phyloP scores from a whole-genome alignment of 1,140 invertebrate genomes.

The Arctopsyche grandis region DNA sequence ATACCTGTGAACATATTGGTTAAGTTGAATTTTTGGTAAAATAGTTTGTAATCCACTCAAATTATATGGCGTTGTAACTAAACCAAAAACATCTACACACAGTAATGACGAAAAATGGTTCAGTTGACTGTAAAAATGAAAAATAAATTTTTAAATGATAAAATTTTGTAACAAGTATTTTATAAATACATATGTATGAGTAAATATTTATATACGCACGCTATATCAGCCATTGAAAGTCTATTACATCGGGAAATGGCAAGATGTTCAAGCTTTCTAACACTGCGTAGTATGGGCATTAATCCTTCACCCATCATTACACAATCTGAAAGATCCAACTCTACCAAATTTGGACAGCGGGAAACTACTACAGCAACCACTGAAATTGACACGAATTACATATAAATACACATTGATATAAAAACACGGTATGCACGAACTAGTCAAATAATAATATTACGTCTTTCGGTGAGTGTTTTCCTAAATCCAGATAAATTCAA shows the following conservation, averaged over 20 bases:
- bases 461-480: slow-evolving; percentile 77
- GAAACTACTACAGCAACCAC: slow-evolving; percentile 74
- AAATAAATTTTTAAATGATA: neutral
- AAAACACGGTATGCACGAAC: neutral
- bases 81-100: slow-evolving; percentile 81
- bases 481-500: slow-evolving; percentile 85
- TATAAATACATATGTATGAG: slow-evolving; percentile 43
- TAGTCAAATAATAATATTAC: slow-evolving; percentile 64
- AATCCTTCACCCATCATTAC: slow-evolving; percentile 72
- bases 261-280: slow-evolving; percentile 81
- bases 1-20: slow-evolving; percentile 69
- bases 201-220: slow-evolving; percentile 65
- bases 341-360: slow-evolving; percentile 77
- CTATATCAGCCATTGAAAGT: slow-evolving; percentile 71
- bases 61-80: slow-evolving; percentile 68
- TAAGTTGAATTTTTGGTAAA: slow-evolving; percentile 65
- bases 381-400: slow-evolving; percentile 58
- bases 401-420: neutral
- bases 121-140: slow-evolving; percentile 64
- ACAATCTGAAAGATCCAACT: slow-evolving; percentile 89
- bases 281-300: slow-evolving; percentile 70
- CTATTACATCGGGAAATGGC: slow-evolving; percentile 87
- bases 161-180: slow-evolving; percentile 17
- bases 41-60: slow-evolving; percentile 68
- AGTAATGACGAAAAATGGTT: slow-evolving; percentile 68